Conservation (phyloP, 2,888 invertebrate genomes). For the Xestia xanthographa region DNA sequence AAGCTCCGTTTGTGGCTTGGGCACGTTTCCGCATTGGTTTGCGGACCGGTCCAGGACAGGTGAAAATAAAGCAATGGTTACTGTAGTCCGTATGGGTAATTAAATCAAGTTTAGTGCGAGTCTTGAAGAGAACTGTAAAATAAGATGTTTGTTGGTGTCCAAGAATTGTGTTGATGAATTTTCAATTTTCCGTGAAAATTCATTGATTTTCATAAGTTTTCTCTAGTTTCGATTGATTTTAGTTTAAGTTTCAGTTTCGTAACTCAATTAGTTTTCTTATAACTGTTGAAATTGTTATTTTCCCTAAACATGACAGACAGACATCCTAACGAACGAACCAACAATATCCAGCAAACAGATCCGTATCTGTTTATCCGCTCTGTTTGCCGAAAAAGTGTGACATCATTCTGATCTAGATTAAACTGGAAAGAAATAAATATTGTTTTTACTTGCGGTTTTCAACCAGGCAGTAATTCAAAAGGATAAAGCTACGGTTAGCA, state of each 20-base stretch:
- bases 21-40: conserved; percentile 77
- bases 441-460: background rate
- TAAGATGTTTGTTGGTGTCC: background rate
- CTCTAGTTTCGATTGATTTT: too few species aligned
- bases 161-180: background rate
- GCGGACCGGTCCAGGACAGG: conserved; percentile 51
- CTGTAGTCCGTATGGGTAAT: conserved; percentile 21
- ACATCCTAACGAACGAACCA: background rate
- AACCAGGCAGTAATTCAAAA: background rate
- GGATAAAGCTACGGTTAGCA: conserved; percentile 4
- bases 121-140: background rate
- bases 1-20: conserved; percentile 68
- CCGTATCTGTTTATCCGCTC: background rate
- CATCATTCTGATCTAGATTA: background rate
- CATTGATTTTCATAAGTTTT: background rate
- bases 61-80: conserved; percentile 55
- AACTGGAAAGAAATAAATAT: background rate
- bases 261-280: background rate
- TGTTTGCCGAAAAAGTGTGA: background rate
- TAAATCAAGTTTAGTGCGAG: conserved; percentile 11
- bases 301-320: background rate
- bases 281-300: too few species aligned
- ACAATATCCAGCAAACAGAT: background rate
- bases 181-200: background rate
- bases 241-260: too few species aligned